Base-by-base conservation (phyloP, 2,888 invertebrate genomes). In the Candidula unifasciata region DNA sequence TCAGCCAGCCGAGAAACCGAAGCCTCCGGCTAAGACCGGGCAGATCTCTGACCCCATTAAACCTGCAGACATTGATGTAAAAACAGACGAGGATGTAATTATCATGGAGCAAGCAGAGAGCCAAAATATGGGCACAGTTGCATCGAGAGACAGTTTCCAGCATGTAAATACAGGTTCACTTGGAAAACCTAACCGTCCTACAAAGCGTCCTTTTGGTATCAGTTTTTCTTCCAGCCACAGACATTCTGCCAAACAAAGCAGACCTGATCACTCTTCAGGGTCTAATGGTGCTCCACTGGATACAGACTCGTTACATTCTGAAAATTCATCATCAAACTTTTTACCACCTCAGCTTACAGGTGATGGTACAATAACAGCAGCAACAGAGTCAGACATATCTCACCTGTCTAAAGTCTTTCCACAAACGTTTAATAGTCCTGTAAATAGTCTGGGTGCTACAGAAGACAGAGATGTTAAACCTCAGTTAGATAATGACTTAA, bases 1-100 rank as follows among this genome's bases (percentile, higher is more conserved):
- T 27, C 86, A 84, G 37, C 87, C 87, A 24, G 76, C 80, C 24
- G 87, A 87, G 33, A 87, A 86, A 66, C 80, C 84, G 16, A 86
- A 86, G 57, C 73, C 76, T 60, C 35, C 78, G 16, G n/a, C 10
- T 0, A 81, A 85, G 78, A 27, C 21, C 30, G 27, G 66, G 60
- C 30, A 8, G n/a, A 66, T 44, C 33, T 44, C 81, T 30, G 69
- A 77, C 35, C 66, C 66, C 33, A 60, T 27, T 69, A 68, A 66
- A 66, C 21, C n/a, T 52, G 16, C 54, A 16, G 76, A 33, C 13
- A 44, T 35, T 24, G 54, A 5, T 30, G 21, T 30, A 69, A 44
- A 37, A 79, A 8, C 54, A n/a, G 57, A 21, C 8, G 69, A 81
- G 24, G 69, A 81, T 18, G 86, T 84, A 27, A 80, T 86, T 33